Evolutionary conservation across 2,888 invertebrate species (phyloP), one percentile per base, ranked within the genome.

Genomic region (Baccha elongata): DNA sequence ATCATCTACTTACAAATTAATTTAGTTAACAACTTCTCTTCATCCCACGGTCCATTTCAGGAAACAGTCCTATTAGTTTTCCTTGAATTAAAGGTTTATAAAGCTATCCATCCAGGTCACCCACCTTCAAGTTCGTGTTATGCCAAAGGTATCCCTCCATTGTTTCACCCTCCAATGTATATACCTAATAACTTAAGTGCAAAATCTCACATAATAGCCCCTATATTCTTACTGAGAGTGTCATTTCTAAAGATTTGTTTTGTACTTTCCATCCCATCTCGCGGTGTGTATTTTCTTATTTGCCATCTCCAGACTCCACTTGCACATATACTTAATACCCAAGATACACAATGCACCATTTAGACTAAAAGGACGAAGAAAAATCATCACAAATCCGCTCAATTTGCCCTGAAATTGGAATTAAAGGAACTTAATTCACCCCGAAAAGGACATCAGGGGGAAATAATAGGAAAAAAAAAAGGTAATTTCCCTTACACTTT

Each of bases 391-490:
- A 83, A 83, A 83, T 83, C 83, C 83, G 83, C 72, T 78, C 83
- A 83, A 83, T 83, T 83, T 83, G 83, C 83, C 73, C 78, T 83
- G 83, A 83, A 78, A 83, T 83, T 78, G 76, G 83, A 78, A 83
- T 78, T 83, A 83, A 83, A 68, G 78, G 23, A 81, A 64, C 76
- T 83, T 80, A 80, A 80, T 74, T 80, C 80, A 74, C 69, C 80
- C 60, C 69, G 50, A 74, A 58, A 78, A 72, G 76, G 83, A 76
- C 76, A 72, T 42, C 64, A 6, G 53, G 26, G 68, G 48, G 72
- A 21, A 64, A 53, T 62, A 8, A 44, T 29, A 64, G n/a, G 35
- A 13, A 44, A 44, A 8, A 67, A 69, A 50, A 46, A 68, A 73
- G 53, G 83, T 76, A 78, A 83, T 83, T 83, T 83, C 78, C 78